Conservation (phyloP, 2,888 invertebrate species). For the Cryptocheilus praepositus region DNA sequence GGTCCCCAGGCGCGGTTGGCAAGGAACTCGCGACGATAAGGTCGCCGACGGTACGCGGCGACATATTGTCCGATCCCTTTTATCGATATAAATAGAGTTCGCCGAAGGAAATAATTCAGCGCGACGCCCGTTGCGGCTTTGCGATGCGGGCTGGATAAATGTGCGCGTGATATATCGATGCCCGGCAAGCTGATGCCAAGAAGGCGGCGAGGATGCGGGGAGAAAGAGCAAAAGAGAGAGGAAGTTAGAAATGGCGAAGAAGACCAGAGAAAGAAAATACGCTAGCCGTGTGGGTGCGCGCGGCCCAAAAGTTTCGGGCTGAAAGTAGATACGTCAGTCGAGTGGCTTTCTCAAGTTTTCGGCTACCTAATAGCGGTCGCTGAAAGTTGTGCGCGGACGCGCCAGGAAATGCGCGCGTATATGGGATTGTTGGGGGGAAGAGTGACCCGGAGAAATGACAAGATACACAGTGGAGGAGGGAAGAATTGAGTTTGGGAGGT, state of each 20-base stretch:
- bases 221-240: slow-evolving; percentile 1
- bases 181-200: background rate
- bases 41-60: no score
- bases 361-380: slow-evolving; percentile 35
- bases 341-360: slow-evolving; percentile 47
- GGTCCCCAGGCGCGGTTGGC: no score
- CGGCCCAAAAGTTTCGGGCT: slow-evolving; percentile 1
- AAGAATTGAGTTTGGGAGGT: no score
- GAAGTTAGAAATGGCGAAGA: background rate
- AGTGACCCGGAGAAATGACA: background rate
- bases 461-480: slow-evolving; percentile 9
- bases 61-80: background rate
- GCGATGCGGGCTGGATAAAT: slow-evolving; percentile 25
- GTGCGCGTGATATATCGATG: slow-evolving; percentile 26
- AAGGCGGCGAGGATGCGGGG: background rate
- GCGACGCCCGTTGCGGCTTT: background rate
- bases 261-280: background rate
- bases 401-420: slow-evolving; percentile 15
- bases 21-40: no score
- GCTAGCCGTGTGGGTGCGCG: background rate
- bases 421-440: background rate
- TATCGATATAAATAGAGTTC: background rate
- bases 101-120: slow-evolving; percentile 9
- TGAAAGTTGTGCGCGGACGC: slow-evolving; percentile 10
- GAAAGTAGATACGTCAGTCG: slow-evolving; percentile 45